Base-by-base conservation (phyloP, 2,113 vertebrate genomes). In the Columba janthina region DNA sequence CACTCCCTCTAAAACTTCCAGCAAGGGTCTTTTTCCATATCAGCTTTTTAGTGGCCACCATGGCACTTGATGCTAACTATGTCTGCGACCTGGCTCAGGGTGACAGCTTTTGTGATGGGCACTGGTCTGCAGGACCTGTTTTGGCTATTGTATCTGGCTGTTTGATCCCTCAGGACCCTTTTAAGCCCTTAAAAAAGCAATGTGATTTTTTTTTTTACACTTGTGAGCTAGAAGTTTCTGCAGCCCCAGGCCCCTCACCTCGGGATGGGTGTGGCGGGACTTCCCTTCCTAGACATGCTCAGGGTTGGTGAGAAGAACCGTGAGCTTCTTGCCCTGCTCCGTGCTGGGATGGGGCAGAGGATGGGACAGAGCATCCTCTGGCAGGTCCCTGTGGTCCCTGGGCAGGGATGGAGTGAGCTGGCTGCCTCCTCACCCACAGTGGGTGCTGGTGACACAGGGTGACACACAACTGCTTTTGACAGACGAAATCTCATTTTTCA, bases 281-380 rank as follows among this genome's bases (percentile, higher is more conserved):
- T 8, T 64, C 13, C 13, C 17, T 77, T 70, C 22, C 10, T 26
- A 53, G 74, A 42, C 22, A 1, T 60, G 40, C 32, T 85, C 40
- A 26, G 38, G 9, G 16, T 13, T 4, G 6, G 1, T 26, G 1
- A 11, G 57, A 70, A 57, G 44, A 58, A 31, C 19, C 0, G 0
- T 1, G 0, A 0, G 2, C 8, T 29, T 38, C 66, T 10, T 0
- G 3, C 29, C 15, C 51, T 64, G 61, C 28, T 32, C 20, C 1
- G 2, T 62, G 80, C 20, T 75, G 40, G 69, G n/a, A 58, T 34
- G 0, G 1, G 31, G 32, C 28, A 44, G 34, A 58, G 38, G 24
- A 6, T 48, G 12, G 4, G 25, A 7, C 28, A 51, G 21, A 46
- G 34, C 19, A 12, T 44, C 8, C 36, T 56, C 25, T 12, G 32